phyloP scores from a whole-genome alignment of 2,888 invertebrate species.

The Eremobia ochroleuca region DNA sequence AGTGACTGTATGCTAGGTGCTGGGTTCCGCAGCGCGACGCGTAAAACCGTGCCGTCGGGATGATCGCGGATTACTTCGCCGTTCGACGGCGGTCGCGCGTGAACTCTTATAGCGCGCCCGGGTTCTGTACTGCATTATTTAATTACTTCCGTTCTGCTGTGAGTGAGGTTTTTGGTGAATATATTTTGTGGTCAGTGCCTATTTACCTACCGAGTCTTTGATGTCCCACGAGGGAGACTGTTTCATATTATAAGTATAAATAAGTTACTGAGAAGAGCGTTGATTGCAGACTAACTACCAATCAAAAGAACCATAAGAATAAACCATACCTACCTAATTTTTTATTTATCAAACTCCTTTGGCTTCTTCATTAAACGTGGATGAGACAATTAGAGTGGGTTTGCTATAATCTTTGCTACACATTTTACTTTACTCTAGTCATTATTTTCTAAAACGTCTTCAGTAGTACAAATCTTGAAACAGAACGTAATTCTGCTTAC shows the following conservation, averaged over 20 bases:
- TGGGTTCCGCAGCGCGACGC: conserved; percentile 24
- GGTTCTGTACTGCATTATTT: conserved; percentile 59
- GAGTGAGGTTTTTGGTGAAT: conserved; percentile 29
- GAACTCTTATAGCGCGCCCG: conserved; percentile 55
- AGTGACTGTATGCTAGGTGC: conserved; percentile 24
- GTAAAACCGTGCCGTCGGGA: conserved; percentile 39
- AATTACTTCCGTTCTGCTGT: conserved; percentile 51
- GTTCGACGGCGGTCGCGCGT: conserved; percentile 44
- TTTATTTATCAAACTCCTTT: not conserved
- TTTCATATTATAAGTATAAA: not conserved
- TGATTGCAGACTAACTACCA: no score
- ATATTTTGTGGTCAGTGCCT: conserved; percentile 17
- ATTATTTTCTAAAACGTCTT: not conserved
- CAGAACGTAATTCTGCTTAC: not conserved
- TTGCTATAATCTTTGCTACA: not conserved
- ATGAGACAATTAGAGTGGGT: not conserved
- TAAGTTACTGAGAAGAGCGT: not conserved
- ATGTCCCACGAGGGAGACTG: not conserved
- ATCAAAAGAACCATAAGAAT: not conserved
- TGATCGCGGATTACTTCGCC: conserved; percentile 62
- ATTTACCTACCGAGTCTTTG: conserved; percentile 2
- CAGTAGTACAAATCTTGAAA: not conserved
- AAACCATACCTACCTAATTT: not conserved
- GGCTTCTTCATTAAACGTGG: not conserved
- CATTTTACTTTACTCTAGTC: not conserved